Base-by-base conservation (phyloP, 2,113 vertebrate species). In the Peromyscus polionotus region DNA sequence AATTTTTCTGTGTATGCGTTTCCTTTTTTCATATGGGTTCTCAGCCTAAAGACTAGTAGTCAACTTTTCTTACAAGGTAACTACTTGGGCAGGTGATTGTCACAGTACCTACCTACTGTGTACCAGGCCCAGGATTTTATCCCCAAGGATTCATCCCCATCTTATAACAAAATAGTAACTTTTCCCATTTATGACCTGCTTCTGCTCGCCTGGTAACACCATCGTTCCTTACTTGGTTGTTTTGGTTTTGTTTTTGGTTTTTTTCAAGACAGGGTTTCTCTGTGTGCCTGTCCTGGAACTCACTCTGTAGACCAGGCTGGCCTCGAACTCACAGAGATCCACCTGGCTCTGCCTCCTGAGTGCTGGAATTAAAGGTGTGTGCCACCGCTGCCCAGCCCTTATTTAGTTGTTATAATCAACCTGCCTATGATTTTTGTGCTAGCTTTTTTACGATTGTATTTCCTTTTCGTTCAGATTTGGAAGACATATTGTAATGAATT, bases 401-500 rank as follows among this genome's bases (percentile, higher is more conserved):
- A 42, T 48, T 48, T 48, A 6, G 26, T 96, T 79, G 59, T 83
- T 81, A 51, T 51, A 84, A 36, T 95, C 57, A 80, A 8, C 13
- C 45, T 88, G 72, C 45, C 33, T 88, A 14, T 22, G 20, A 54
- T 94, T 96, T 98, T 87, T 72, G 20, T 70, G 24, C 19, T 11
- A 59, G 80, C 80, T 87, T 96, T 63, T 77, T 33, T 51, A 48
- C 9, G 33, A 65, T 88, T 65, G 4, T 26, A 59, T 42, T 67
- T 86, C 33, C 67, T n/a, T 73, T 93, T 63, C n/a, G 28, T 88
- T 83, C 51, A 88, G 81, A 94, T 94, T 91, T 96, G 88, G 67
- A 93, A 96, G 91, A 28, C 14, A 28, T 11, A n/a, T 57, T 91
- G 48, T 94, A 42, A 94, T 79, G 31, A 42, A n/a, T 63, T 63